phyloP scores from a whole-genome alignment of 1,140 invertebrate genomes.

The Drosophila santomea region DNA sequence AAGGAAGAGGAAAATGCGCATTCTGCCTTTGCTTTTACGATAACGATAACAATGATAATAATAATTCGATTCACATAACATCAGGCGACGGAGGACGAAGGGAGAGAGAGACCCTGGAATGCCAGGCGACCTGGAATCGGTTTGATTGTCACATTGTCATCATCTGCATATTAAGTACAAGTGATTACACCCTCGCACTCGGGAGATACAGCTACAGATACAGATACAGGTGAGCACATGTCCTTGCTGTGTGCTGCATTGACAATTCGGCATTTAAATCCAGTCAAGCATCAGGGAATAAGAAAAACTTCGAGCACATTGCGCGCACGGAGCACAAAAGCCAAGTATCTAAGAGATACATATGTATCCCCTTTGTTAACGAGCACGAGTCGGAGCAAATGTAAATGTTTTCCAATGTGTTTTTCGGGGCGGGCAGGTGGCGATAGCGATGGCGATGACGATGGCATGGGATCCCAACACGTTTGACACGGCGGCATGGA shows the following conservation, averaged over 20 bases:
- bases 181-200: constrained; percentile 70
- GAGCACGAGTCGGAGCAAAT: constrained; percentile 64
- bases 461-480: constrained; percentile 22
- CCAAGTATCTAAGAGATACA: constrained; percentile 68
- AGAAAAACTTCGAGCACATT: constrained; percentile 27
- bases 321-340: constrained; percentile 38
- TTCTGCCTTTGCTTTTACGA: constrained; percentile 47
- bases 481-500: constrained; percentile 39
- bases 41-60: constrained; percentile 60
- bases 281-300: constrained; percentile 67
- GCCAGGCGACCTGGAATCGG: constrained; percentile 72
- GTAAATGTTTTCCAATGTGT: constrained; percentile 67
- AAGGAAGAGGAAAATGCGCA: constrained; percentile 43
- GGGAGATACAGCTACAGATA: constrained; percentile 30
- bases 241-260: constrained; percentile 68
- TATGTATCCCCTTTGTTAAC: constrained; percentile 81
- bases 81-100: constrained; percentile 9
- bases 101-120: constrained; percentile 7
- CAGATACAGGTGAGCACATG: constrained; percentile 50
- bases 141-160: constrained; percentile 83
- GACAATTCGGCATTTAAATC: constrained; percentile 79
- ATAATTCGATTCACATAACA: constrained; percentile 60
- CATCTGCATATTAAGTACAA: constrained; percentile 83
- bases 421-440: neutral
- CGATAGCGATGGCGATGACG: neutral